These are phyloP conservation scores for Epirrita christyi DNA, from an alignment of 2,888 invertebrate genomes.

Conservation along the genomic window DNA sequence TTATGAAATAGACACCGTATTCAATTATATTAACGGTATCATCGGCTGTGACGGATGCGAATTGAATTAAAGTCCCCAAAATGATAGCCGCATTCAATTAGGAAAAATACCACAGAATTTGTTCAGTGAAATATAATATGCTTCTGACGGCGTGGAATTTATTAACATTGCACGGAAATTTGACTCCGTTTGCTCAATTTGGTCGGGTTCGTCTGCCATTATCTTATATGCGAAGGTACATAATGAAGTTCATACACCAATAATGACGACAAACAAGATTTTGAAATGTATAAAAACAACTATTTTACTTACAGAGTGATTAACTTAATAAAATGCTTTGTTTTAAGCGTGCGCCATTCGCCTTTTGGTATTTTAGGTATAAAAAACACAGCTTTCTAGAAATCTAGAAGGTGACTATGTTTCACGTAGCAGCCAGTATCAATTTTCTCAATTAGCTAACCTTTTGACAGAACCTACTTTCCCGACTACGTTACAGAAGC, in stretches of 20 bases:
- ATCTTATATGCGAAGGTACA: conserved; percentile 42
- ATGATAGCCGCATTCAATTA: conserved; percentile 50
- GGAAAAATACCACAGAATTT: conserved; percentile 45
- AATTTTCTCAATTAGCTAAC: conserved; percentile 15
- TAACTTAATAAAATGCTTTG: too few relatives aligned
- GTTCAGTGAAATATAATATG: conserved; percentile 45
- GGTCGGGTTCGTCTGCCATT: conserved; percentile 40
- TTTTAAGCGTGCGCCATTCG: too few relatives aligned
- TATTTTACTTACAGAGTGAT: too few relatives aligned
- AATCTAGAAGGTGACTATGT: background rate
- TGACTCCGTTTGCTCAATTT: conserved; percentile 50
- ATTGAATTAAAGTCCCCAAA: conserved; percentile 43
- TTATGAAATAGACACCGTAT: conserved; percentile 50
- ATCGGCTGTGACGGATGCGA: conserved; percentile 36
- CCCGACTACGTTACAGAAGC: conserved; percentile 11
- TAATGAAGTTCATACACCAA: conserved; percentile 45
- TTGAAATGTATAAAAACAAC: too few relatives aligned
- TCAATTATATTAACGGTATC: conserved; percentile 42
- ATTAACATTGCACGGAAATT: conserved; percentile 44
- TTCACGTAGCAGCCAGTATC: conserved; percentile 19
- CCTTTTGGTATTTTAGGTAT: background rate
- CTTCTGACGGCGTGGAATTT: conserved; percentile 38
- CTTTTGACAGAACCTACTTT: conserved; percentile 11
- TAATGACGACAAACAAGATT: too few relatives aligned
- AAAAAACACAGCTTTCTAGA: background rate